A percentile compares a stretch with the other conserved stretches of the same genome.
These are phyloP conservation scores for Neolamprologus sp. DNA, from an alignment of 2,113 vertebrate species.

Conservation along the genomic window DNA sequence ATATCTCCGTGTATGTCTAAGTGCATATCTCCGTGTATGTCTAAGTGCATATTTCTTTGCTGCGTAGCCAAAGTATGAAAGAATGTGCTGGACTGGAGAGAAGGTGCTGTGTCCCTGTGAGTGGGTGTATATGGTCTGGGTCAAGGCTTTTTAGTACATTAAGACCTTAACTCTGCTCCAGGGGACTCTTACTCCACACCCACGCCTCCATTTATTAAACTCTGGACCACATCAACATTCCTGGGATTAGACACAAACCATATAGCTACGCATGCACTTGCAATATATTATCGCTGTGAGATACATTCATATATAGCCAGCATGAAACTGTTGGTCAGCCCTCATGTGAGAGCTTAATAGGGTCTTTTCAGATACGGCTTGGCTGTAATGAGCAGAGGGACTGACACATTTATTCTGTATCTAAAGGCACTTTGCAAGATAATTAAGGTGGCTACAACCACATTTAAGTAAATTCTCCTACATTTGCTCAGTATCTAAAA, in stretches of 20 bases:
- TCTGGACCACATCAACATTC: constrained; percentile 46
- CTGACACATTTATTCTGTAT: not conserved
- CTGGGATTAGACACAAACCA: constrained; percentile 19
- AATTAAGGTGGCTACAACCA: not conserved
- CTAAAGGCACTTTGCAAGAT: not conserved
- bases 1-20: not conserved
- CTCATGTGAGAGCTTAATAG: not conserved
- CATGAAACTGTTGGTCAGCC: not conserved
- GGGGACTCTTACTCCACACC: constrained; percentile 43
- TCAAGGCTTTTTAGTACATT: constrained; percentile 39
- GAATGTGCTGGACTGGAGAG: not conserved
- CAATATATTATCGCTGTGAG: not conserved
- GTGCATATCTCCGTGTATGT: not conserved
- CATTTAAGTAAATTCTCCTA: not conserved
- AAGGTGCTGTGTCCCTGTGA: constrained; percentile 8
- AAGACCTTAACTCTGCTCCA: constrained; percentile 39
- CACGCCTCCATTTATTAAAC: constrained; percentile 33
- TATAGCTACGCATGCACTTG: not conserved
- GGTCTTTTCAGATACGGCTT: not conserved
- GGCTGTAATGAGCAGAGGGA: not conserved
- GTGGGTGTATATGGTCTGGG: constrained; percentile 45
- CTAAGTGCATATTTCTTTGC: not conserved
- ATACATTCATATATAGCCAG: not conserved
- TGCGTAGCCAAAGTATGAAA: not conserved
- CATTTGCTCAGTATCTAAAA: not conserved